These are phyloP conservation scores for Bombyx mori DNA, from an alignment of 1,140 invertebrate genomes.

Conservation along the genomic window ASM3026992v2 NC_085124.1:7100001-7100500, in stretches of 20 bases:
- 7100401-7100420: conserved; percentile 54
- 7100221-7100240: no score
- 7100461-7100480: conserved; percentile 52
- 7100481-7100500: conserved; percentile 63
- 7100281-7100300: background rate
- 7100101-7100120: no score
- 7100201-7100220: no score
- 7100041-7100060: no score
- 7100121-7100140: no score
- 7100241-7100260: background rate
- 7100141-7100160: no score
- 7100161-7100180: no score
- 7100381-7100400: conserved; percentile 9
- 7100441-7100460: conserved; percentile 56
- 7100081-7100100: no score
- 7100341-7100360: conserved; percentile 7
- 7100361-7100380: conserved; percentile 7
- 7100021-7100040: no score
- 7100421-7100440: conserved; percentile 49
- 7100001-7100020: no score
- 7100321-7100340: conserved; percentile 12
- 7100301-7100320: conserved; percentile 13
- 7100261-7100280: background rate
- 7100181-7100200: no score
- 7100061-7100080: no score